Base-by-base conservation (phyloP, 2,888 invertebrate species). In the Eledone cirrhosa region DNA sequence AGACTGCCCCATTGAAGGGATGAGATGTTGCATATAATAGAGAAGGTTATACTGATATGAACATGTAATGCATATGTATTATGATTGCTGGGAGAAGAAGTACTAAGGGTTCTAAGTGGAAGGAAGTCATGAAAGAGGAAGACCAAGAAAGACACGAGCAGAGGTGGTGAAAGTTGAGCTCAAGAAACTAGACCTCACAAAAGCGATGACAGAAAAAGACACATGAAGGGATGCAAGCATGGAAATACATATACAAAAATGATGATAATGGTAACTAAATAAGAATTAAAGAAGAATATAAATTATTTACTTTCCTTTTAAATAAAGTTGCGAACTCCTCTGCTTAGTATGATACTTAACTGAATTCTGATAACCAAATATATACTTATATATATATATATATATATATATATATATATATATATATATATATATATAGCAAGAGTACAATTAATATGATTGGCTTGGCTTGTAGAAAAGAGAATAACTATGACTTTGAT, bases 331-430 rank as follows among this genome's bases (percentile, higher is more conserved):
- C 3, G 11, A 41, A 41, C 11, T 0, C 7, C 22, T n/a, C 1
- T n/a, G 22, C 14, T n/a, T 11, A 11, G 22, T 13, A 63, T 2
- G 24, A 63, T 11, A 63, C 16, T 27, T 27, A 63, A 27, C 63
- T 63, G n/a, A 11, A 63, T 13, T 63, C 27, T 33, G n/a, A 72
- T 27, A 22, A 31, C 24, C n/a, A 33, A 69, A 69, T 5, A 69
- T n/a, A 5, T 31, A 5, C 2, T 19, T 27, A 5, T 3, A 69
- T 69, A 5, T 3, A 69, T 69, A 69, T 69, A 69, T 69, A 3
- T 69, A 69, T 69, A 69, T 69, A 5, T 3, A 69, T 69, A 69
- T 69, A 69, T 69, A 3, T 69, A 29, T 31, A 69, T 29, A 69
- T 29, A 29, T 31, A 27, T 33, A 14, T 72, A 63, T 24, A 63